Conservation (phyloP, 1,140 invertebrate genomes). For the Pollicipes pollicipes region DNA sequence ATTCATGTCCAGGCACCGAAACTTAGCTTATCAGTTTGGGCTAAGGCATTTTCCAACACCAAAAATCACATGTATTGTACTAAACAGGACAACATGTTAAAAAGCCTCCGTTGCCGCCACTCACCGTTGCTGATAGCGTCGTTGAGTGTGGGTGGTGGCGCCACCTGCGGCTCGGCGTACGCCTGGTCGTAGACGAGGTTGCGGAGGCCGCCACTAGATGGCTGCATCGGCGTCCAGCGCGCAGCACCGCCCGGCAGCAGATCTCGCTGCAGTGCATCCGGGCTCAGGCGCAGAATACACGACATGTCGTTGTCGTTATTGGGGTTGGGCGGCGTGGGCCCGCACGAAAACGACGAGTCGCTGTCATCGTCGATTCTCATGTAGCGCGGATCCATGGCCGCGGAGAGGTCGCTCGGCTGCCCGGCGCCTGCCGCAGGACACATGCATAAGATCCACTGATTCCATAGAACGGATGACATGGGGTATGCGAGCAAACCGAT, state of each 20-base stretch:
- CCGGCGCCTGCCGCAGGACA: too few species aligned
- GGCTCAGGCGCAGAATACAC: neutral
- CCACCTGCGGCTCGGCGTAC: neutral
- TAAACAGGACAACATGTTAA: too few species aligned
- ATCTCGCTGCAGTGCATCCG: neutral
- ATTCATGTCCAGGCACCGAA: too few species aligned
- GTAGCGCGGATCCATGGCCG: neutral
- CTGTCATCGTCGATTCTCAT: neutral
- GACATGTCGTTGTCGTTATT: neutral
- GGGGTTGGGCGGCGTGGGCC: neutral
- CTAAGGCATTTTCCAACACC: too few species aligned
- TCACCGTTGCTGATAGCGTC: neutral
- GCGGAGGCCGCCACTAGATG: neutral
- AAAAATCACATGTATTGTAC: too few species aligned
- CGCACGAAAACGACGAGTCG: neutral
- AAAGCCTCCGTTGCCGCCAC: too few species aligned
- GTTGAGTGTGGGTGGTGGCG: neutral
- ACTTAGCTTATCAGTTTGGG: too few species aligned
- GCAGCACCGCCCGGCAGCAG: neutral
- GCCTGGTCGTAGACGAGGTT: neutral
- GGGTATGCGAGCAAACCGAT: too few species aligned
- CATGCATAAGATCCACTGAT: too few species aligned
- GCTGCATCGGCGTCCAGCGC: too few species aligned
- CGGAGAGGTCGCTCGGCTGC: too few species aligned
- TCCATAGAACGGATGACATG: too few species aligned